Evolutionary conservation across 2,113 vertebrate genomes (phyloP).

Genomic region (Columba janthina): DNA sequence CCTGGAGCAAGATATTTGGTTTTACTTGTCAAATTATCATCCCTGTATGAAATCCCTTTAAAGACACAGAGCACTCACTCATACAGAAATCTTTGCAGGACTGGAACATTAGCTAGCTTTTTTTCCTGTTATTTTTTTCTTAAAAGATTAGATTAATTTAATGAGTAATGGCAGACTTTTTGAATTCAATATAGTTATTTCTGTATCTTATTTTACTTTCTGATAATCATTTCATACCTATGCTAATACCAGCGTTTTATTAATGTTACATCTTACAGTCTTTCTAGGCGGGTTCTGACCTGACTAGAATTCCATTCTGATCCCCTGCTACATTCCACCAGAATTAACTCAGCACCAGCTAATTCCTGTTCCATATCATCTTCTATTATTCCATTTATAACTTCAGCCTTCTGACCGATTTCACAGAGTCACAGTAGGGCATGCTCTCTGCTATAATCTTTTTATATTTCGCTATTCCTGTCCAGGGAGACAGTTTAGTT

Average conservation of each 20-base stretch:
- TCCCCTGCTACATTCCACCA: slow-evolving; percentile 67
- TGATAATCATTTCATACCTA: slow-evolving; percentile 57
- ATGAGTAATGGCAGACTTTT: neutral
- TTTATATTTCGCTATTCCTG: slow-evolving; percentile 70
- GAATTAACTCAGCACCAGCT: slow-evolving; percentile 71
- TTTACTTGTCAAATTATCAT: slow-evolving; percentile 20
- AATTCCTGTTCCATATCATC: slow-evolving; percentile 71
- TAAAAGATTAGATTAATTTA: neutral
- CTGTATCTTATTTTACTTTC: slow-evolving; percentile 36
- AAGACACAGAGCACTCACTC: neutral
- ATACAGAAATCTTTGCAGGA: neutral
- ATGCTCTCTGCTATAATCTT: slow-evolving; percentile 61
- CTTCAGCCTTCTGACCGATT: slow-evolving; percentile 68
- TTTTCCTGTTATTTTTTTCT: neutral
- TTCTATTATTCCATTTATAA: slow-evolving; percentile 72
- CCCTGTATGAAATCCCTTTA: neutral
- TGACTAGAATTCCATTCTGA: slow-evolving; percentile 65
- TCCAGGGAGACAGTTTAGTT: slow-evolving; percentile 52
- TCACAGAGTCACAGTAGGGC: slow-evolving; percentile 66
- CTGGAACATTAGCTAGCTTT: neutral
- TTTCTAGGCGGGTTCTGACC: slow-evolving; percentile 60
- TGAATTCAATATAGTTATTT: neutral
- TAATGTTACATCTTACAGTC: slow-evolving; percentile 53
- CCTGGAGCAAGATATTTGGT: neutral
- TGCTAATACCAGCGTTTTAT: slow-evolving; percentile 34